Conservation (phyloP, 1,140 invertebrate genomes). For the Drosophila sucinea region DNA sequence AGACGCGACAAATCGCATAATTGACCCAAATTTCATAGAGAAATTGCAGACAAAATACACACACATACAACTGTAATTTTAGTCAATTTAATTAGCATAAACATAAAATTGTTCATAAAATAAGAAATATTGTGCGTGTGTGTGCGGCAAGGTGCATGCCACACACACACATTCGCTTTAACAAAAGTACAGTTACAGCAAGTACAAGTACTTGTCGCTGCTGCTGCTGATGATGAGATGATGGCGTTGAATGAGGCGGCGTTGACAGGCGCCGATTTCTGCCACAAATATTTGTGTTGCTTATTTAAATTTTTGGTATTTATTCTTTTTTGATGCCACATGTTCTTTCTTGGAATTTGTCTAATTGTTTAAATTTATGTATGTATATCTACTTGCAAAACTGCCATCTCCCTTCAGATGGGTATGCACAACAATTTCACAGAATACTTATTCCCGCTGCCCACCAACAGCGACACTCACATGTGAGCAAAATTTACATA, state of each 20-base stretch:
- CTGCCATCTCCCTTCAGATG: neutral
- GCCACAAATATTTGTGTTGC: constrained; percentile 48
- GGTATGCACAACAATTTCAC: neutral
- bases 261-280: constrained; percentile 71
- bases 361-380: constrained; percentile 17
- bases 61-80: constrained; percentile 24
- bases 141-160: neutral
- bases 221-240: constrained; percentile 24
- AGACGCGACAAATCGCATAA: constrained; percentile 79
- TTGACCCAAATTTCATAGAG: constrained; percentile 75
- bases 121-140: constrained; percentile 23
- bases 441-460: neutral
- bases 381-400: too few relatives aligned
- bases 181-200: constrained; percentile 9
- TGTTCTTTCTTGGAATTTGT: constrained; percentile 14
- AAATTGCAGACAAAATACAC: constrained; percentile 28
- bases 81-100: constrained; percentile 78
- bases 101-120: constrained; percentile 42
- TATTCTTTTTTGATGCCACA: neutral
- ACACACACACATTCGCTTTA: neutral
- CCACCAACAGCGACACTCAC: neutral
- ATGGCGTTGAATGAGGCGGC: constrained; percentile 50
- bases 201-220: constrained; percentile 11
- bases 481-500: neutral
- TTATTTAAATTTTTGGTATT: neutral